Base-by-base conservation (phyloP, 2,888 invertebrate genomes). In the Eutolmus rufibarbis region DNA sequence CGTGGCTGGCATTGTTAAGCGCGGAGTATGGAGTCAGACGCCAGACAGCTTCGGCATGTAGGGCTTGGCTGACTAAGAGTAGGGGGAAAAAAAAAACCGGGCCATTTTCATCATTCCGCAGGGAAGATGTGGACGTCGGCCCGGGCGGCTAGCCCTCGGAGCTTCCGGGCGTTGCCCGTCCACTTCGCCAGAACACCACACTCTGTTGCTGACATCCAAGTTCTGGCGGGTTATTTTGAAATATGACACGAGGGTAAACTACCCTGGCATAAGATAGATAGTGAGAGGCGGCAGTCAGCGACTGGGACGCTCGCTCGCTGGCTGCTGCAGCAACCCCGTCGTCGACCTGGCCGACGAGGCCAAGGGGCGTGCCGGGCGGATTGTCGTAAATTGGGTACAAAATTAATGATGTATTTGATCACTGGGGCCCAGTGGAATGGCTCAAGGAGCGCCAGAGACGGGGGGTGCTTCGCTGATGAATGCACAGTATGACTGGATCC, bases 1-100 rank as follows among this genome's bases (percentile, higher is more conserved):
- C 89, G 89, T 89, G 89, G 88, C 88, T 89, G 88, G 89, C 89
- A 89, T 89, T 82, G 82, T 87, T 82, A 84, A 87, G 88, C 76
- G 84, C 76, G 66, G 79, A 31, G 40, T 78, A 40, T 23, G 43
- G 46, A 79, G 79, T 28, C 46, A 46, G 79, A 51, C 28, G 28
- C 28, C 84, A 66, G 84, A 43, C 84, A 84, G 84, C 5, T 12
- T 12, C 12, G 7, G 28, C 28, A 66, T 66, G 66, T 23, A 66
- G 66, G 12, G n/a, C 16, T 14, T 14, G 16, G n/a, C 34, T 14
- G 16, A 1, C 76, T 76, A 76, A 76, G 34, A 66, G 19, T 66
- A 28, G 66, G 9, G 28, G 5, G 7, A 4, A 34, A 0, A 34
- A 34, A 34, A 40, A 66, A 28, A 28, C 28, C 66, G 34, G 34